A percentile compares a stretch with the other conserved stretches of the same genome.
Conservation (phyloP, 1,140 invertebrate species). For the Bombus difficillimus region DNA sequence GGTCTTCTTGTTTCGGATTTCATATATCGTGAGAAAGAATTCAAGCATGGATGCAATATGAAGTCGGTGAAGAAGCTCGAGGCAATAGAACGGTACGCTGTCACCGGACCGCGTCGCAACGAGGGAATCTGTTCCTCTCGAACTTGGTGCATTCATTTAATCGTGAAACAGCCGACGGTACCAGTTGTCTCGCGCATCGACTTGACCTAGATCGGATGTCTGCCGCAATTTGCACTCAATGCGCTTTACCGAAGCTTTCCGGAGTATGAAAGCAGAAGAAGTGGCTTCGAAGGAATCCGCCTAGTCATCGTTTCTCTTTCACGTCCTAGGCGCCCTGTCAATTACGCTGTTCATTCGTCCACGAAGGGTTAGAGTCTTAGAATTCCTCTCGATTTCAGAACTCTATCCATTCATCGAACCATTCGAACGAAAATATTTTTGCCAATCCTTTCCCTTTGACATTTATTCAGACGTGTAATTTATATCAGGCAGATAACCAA, state of each 20-base stretch:
- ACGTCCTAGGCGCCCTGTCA: background rate
- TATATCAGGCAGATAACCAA: background rate
- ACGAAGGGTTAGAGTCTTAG: background rate
- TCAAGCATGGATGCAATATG: constrained; percentile 1
- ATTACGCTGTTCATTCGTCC: background rate
- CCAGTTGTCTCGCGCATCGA: constrained; percentile 48
- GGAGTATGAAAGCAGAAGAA: constrained; percentile 24
- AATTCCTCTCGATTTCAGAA: background rate
- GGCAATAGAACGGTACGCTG: background rate
- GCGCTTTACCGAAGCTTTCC: constrained; percentile 28
- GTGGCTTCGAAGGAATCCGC: constrained; percentile 10
- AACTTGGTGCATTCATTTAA: constrained; percentile 59
- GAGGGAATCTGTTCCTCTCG: background rate
- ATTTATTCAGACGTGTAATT: background rate
- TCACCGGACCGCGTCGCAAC: background rate
- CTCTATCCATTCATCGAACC: background rate
- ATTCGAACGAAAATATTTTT: background rate
- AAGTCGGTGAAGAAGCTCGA: background rate
- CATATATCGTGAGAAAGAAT: background rate
- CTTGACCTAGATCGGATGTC: constrained; percentile 65
- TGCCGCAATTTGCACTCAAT: constrained; percentile 63
- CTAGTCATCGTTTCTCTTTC: background rate
- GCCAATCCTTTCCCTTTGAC: background rate
- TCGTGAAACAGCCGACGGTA: constrained; percentile 46
- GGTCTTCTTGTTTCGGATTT: background rate